Conservation (phyloP, 1,140 invertebrate genomes). For the Hyposmocoma kahamanoa region DNA sequence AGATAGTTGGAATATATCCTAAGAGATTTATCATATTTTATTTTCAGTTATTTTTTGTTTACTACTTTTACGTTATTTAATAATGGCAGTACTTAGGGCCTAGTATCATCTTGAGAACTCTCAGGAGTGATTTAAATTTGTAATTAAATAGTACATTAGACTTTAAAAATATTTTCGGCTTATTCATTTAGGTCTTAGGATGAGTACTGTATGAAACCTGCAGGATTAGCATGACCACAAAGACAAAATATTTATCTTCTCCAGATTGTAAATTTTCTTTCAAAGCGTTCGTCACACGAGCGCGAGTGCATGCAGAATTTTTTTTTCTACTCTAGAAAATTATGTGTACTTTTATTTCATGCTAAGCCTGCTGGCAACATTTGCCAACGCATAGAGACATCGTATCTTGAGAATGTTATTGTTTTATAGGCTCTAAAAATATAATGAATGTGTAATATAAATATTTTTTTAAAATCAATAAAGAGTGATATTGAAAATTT, state of each 20-base stretch:
- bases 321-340: too few relatives aligned
- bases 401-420: conserved; percentile 49
- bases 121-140: conserved; percentile 34
- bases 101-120: conserved; percentile 33
- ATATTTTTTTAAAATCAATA: conserved; percentile 72
- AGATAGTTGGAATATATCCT: neutral
- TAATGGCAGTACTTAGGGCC: conserved; percentile 49
- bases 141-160: conserved; percentile 39
- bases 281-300: too few relatives aligned
- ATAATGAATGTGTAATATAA: conserved; percentile 65
- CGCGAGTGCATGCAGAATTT: too few relatives aligned
- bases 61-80: conserved; percentile 25
- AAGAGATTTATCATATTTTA: neutral
- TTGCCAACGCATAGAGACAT: conserved; percentile 25
- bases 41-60: conserved; percentile 27
- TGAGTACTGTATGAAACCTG: too few relatives aligned
- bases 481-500: conserved; percentile 64
- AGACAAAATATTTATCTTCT: too few relatives aligned
- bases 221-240: too few relatives aligned
- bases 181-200: conserved; percentile 37
- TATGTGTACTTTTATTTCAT: too few relatives aligned
- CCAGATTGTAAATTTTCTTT: too few relatives aligned
- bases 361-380: conserved; percentile 8
- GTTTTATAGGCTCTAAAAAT: conserved; percentile 58
- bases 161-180: conserved; percentile 50